phyloP scores from a whole-genome alignment of 53 echinoderm and acorn worm species.

The Temnopleurus reevesii region DNA sequence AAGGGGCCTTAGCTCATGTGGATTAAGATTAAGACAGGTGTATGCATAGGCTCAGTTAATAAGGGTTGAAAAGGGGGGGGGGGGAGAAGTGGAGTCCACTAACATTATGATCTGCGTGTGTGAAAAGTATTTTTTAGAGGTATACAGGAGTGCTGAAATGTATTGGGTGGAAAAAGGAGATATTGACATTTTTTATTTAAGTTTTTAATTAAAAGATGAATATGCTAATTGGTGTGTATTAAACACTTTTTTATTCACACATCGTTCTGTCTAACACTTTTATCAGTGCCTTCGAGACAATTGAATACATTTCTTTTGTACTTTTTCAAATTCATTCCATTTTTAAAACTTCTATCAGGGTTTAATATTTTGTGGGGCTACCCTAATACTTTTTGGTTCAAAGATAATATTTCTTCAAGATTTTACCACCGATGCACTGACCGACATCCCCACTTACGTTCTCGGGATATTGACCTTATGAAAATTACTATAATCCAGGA shows the following conservation, averaged over 20 bases:
- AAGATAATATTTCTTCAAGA: not conserved
- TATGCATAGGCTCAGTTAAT: not conserved
- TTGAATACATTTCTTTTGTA: too few relatives aligned
- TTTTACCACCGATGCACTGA: not conserved
- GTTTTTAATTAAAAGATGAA: too few relatives aligned
- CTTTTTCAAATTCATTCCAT: too few relatives aligned
- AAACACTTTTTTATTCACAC: too few relatives aligned
- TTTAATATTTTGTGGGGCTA: too few relatives aligned
- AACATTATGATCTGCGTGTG: too few relatives aligned
- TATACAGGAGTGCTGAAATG: not conserved
- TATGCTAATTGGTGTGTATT: too few relatives aligned
- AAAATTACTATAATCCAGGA: not conserved
- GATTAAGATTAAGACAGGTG: not conserved
- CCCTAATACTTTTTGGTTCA: too few relatives aligned
- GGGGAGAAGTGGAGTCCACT: not conserved
- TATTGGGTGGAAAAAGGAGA: not conserved
- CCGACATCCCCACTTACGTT: not conserved
- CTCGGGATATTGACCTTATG: not conserved
- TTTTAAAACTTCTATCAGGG: too few relatives aligned
- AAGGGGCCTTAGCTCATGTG: not conserved
- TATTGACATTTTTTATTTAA: not conserved
- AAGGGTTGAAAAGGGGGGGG: not conserved
- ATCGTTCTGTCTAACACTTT: too few relatives aligned
- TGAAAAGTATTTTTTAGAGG: too few relatives aligned
- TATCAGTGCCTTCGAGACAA: too few relatives aligned